Evolutionary conservation across 2,797 vertebrate genomes (phyloP), one percentile per base, ranked within the genome.

Genomic region (Oreochromis grahami): DNA sequence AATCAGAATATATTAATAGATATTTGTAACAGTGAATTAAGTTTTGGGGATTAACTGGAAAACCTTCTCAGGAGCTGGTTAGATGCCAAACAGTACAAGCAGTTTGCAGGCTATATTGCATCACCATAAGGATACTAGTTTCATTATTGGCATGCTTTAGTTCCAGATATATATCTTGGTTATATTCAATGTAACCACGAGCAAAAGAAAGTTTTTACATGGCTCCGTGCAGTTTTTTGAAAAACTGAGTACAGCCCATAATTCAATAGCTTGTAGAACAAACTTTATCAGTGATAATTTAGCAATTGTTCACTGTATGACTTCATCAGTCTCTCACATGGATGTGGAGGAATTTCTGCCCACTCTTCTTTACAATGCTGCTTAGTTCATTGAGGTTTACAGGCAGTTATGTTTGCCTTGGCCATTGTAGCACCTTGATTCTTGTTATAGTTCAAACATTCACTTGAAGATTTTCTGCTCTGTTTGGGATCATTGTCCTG

Each of bases 381-480:
- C 11, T 65, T 38, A 14, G 11, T 65, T 65, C 2, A 14, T 5
- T 63, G 0, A 56, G 26, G 2, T 38, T 38, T 63, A 5, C 0
- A 2, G 32, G 34, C 34, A 21, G 11, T 0, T 36, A 65, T 0
- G 38, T 38, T 38, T 65, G 7, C 19, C 19, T 38, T 0, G 0
- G 60, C 60, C 60, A 65, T 65, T 21, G 60, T 32, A 21, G 1
- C 19, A 38, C 0, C 60, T 21, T 65, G 60, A 65, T 65, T 38
- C 34, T 65, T 65, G 34, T 38, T 21, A n/a, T 65, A 63, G 0
- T 63, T 36, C 17, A 63, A 36, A 13, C 32, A 63, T 38, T 63
- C 1, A 2, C 32, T 63, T 63, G 32, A 7, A 36, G 17, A 60
- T 60, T 60, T 36, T n/a, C 32, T 3, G 56, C 56, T 36, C 11